These are phyloP conservation scores for Monopis laevigella DNA, from an alignment of 2,888 invertebrate genomes.

Conservation along the genomic window DNA sequence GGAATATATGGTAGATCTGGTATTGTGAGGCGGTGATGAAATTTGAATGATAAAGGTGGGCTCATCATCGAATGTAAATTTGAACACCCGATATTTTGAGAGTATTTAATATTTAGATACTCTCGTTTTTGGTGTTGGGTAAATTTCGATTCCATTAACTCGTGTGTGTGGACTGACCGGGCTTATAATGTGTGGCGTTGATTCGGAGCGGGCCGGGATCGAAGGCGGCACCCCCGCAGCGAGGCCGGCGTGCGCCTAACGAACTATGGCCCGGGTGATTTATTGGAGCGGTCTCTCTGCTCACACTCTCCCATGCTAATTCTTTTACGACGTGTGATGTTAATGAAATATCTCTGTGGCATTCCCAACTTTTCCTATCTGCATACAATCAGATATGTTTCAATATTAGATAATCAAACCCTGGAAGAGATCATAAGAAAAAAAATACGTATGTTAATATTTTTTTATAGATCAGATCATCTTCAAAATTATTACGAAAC, in stretches of 20 bases:
- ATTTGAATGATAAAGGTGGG: slow-evolving; percentile 2
- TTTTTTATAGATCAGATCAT: too few species aligned
- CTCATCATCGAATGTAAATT: slow-evolving; percentile 9
- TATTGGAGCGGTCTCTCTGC: slow-evolving; percentile 37
- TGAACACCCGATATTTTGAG: background rate
- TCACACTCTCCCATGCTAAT: slow-evolving; percentile 48
- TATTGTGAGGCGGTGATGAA: slow-evolving; percentile 1
- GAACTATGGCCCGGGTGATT: slow-evolving; percentile 52
- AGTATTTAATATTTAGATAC: slow-evolving; percentile 1
- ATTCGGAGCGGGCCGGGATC: slow-evolving; percentile 38
- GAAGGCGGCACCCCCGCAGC: slow-evolving; percentile 54
- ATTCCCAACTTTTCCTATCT: slow-evolving; percentile 1
- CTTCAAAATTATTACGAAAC: too few species aligned
- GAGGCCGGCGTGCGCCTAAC: slow-evolving; percentile 54
- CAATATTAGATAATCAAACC: too few species aligned
- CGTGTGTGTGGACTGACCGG: slow-evolving; percentile 1
- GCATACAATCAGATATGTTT: too few species aligned
- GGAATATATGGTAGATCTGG: background rate
- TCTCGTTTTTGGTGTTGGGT: background rate
- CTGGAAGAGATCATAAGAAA: too few species aligned
- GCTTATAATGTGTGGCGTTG: slow-evolving; percentile 4
- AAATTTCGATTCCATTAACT: background rate
- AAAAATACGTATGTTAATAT: too few species aligned
- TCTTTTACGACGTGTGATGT: slow-evolving; percentile 55
- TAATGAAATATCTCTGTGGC: slow-evolving; percentile 36